A percentile compares a stretch with the other conserved stretches of the same genome.
Conservation (phyloP, 2,888 invertebrate genomes). For the Caenorhabditis japonica region DNA sequence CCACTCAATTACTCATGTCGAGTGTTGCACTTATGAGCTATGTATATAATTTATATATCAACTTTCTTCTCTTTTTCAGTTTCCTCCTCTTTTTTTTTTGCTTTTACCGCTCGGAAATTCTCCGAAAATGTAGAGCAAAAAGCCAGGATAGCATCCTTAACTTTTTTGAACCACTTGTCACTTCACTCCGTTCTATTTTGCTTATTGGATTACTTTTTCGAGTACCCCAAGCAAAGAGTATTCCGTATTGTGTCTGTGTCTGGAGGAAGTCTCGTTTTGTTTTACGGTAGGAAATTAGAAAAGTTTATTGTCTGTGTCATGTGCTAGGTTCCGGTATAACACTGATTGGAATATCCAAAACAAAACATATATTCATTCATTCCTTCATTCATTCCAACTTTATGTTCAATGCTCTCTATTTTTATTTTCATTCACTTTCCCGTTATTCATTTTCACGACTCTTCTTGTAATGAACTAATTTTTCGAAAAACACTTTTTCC, state of each 20-base stretch:
- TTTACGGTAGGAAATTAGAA: slow-evolving; percentile 10
- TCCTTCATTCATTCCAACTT: too few species aligned
- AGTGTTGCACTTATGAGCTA: slow-evolving; percentile 51
- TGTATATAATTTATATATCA: slow-evolving; percentile 53
- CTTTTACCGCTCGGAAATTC: background rate
- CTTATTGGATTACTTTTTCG: slow-evolving; percentile 32
- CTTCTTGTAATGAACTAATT: background rate
- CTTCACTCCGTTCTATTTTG: slow-evolving; percentile 26
- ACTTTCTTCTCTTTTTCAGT: slow-evolving; percentile 34
- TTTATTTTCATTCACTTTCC: too few species aligned
- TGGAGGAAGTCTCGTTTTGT: too few species aligned
- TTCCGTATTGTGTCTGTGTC: slow-evolving; percentile 6
- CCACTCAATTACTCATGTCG: slow-evolving; percentile 43
- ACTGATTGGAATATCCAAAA: too few species aligned
- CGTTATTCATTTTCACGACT: background rate
- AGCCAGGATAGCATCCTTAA: slow-evolving; percentile 1
- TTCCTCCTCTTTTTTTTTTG: slow-evolving; percentile 11
- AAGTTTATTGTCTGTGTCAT: too few species aligned
- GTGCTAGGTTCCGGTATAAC: too few species aligned
- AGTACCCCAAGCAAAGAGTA: slow-evolving; percentile 27
- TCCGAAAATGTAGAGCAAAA: background rate
- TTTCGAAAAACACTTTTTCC: too few species aligned
- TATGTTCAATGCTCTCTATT: too few species aligned
- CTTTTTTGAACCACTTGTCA: slow-evolving; percentile 44
- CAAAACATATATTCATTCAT: too few species aligned